phyloP scores from a whole-genome alignment of 2,797 vertebrate genomes.

The Phoxinus dragarum region DNA sequence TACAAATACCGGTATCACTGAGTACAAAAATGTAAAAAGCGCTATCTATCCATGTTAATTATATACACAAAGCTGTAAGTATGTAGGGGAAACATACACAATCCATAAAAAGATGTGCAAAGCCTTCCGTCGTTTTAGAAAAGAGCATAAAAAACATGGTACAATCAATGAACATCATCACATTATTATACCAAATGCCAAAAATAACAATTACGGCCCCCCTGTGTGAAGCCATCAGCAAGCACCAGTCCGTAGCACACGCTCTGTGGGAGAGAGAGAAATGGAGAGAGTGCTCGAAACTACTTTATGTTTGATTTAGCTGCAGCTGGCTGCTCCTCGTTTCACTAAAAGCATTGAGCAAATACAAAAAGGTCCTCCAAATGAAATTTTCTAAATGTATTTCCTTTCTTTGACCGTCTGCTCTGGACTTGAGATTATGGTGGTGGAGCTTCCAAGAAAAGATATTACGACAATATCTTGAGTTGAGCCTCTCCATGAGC shows the following conservation, averaged over 20 bases:
- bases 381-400: constrained; percentile 18
- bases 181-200: constrained; percentile 47
- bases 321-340: constrained; percentile 27
- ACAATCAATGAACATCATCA: constrained; percentile 52
- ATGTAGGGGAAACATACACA: neutral
- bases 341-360: constrained; percentile 34
- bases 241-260: constrained; percentile 7
- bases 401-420: neutral
- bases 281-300: constrained; percentile 13
- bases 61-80: neutral
- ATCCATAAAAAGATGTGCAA: neutral
- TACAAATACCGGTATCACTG: neutral
- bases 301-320: constrained; percentile 36
- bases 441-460: neutral
- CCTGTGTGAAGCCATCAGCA: constrained; percentile 44
- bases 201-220: constrained; percentile 51
- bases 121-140: constrained; percentile 10
- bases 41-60: neutral
- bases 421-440: neutral
- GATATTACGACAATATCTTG: neutral
- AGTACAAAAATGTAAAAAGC: neutral
- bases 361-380: constrained; percentile 11
- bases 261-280: constrained; percentile 9
- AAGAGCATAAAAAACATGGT: constrained; percentile 12
- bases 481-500: neutral